Base-by-base conservation (phyloP, 2,797 vertebrate genomes). In the Geotrypetes seraphini region DNA sequence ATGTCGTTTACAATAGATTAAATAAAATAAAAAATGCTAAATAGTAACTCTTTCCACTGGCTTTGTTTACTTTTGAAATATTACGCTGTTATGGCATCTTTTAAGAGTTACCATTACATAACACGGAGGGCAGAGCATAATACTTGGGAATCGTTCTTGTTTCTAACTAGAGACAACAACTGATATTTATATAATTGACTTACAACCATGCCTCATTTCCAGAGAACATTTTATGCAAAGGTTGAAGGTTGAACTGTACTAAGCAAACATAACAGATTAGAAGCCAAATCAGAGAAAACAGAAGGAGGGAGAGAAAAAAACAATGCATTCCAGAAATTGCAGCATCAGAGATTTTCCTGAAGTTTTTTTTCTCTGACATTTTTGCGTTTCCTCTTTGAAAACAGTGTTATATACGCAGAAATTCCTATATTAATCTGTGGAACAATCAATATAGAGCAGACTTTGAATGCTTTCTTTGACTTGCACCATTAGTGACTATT, bases 381-480 rank as follows among this genome's bases (percentile, higher is more conserved):
- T 22, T 18, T 40, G 5, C 26, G 13, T 30, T 23, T 37, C 36
- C 36, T 18, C 23, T 18, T 11, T 19, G 22, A 43, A 32, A 20
- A n/a, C 2, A n/a, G n/a, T n/a, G n/a, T n/a, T n/a, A n/a, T n/a
- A n/a, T n/a, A 26, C 35, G 24, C 44, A 47, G 44, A 44, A 47
- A 47, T 26, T n/a, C 13, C 31, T 28, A 19, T 31, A 34, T n/a
- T 43, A 12, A 28, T 20, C 13, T 34, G 43, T 19, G 31, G 47
- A 46, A 29, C 12, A 25, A 12, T 7, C 23, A 28, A 16, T 20
- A 20, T 25, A n/a, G n/a, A n/a, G n/a, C n/a, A n/a, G n/a, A n/a
- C n/a, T n/a, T n/a, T n/a, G n/a, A n/a, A n/a, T n/a, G n/a, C n/a
- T n/a, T 19, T 16, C 33, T 13, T 16, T 33, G 16, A 19, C 23